Conservation (phyloP, 2,888 invertebrate genomes). For the Amitus sp. region DNA sequence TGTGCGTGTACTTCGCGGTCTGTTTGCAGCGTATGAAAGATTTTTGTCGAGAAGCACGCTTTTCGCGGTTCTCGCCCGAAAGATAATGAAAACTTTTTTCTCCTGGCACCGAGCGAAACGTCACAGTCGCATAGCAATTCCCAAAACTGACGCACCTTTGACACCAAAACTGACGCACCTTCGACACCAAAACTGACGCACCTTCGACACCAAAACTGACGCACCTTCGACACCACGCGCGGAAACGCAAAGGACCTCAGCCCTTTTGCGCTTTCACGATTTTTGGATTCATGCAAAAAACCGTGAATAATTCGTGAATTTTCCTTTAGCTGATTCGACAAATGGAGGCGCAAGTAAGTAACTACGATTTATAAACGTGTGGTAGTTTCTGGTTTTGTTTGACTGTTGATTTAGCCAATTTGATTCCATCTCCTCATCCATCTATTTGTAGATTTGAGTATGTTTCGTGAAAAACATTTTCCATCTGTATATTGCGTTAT, state of each 20-base stretch:
- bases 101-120: conserved; percentile 26
- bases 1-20: too few relatives aligned
- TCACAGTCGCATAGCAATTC: conserved; percentile 28
- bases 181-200: too few relatives aligned
- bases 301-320: conserved; percentile 64
- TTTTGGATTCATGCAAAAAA: conserved; percentile 27
- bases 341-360: conserved; percentile 77
- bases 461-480: too few relatives aligned
- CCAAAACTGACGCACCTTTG: too few relatives aligned
- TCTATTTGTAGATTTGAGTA: too few relatives aligned
- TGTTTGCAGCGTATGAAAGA: conserved; percentile 42
- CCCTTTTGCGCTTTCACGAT: conserved; percentile 50
- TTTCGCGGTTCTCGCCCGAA: conserved; percentile 5
- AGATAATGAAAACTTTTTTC: conserved; percentile 20
- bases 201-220: conserved; percentile 33
- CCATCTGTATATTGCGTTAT: too few relatives aligned
- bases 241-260: conserved; percentile 48
- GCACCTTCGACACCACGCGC: conserved; percentile 37
- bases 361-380: conserved; percentile 58
- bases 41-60: conserved; percentile 19
- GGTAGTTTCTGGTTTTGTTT: conserved; percentile 45
- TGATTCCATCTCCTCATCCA: too few relatives aligned
- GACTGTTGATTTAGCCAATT: too few relatives aligned
- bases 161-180: too few relatives aligned
- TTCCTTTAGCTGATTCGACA: conserved; percentile 77